Evolutionary conservation across 35 echinoderm and acorn worm genomes (phyloP).

Genomic region (Chiridota heheva): DNA sequence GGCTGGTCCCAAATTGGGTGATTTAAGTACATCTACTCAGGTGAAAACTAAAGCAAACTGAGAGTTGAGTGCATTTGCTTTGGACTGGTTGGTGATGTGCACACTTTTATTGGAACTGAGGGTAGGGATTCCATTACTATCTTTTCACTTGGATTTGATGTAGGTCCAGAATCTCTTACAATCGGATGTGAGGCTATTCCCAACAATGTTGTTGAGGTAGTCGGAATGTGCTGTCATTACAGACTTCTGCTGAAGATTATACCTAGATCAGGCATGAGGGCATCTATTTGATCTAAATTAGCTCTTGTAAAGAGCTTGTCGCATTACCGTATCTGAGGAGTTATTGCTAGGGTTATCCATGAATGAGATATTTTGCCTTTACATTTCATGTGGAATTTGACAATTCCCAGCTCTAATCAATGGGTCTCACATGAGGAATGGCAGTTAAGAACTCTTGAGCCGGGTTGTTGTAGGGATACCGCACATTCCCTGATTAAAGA

Average conservation of each 20-base stretch:
- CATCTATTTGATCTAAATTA: background rate
- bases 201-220: conserved; percentile 31
- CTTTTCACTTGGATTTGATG: conserved; percentile 43
- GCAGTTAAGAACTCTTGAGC: too few species aligned
- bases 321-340: too few species aligned
- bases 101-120: background rate
- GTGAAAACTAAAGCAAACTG: conserved; percentile 45
- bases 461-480: too few species aligned
- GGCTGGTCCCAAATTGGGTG: background rate
- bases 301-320: too few species aligned
- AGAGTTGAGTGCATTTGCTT: conserved; percentile 14
- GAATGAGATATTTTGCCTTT: too few species aligned
- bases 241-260: background rate
- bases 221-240: background rate
- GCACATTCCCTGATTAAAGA: too few species aligned
- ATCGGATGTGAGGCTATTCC: background rate
- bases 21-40: background rate
- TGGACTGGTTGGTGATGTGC: background rate
- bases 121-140: background rate
- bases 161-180: conserved; percentile 49
- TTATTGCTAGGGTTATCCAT: too few species aligned
- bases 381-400: too few species aligned
- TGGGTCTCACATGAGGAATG: too few species aligned
- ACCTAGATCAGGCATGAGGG: background rate
- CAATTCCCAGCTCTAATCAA: too few species aligned